These are phyloP conservation scores for Uropsilus gracilis DNA, from an alignment of 2,113 vertebrate species.

Conservation along the genomic window DNA sequence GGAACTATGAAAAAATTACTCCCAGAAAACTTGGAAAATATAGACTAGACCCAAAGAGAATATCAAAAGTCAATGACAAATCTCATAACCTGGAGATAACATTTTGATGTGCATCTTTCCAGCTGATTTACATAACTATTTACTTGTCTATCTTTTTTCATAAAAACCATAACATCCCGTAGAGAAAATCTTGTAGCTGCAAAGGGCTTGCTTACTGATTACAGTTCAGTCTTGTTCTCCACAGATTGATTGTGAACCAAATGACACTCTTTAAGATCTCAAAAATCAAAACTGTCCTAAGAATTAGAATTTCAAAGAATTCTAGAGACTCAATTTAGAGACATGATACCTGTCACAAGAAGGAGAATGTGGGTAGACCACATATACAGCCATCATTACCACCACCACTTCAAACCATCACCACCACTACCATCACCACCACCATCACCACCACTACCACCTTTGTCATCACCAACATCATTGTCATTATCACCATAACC, in stretches of 20 bases:
- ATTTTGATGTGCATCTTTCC: background rate
- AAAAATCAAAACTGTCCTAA: background rate
- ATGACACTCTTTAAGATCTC: background rate
- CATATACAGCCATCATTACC: background rate
- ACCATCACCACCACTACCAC: background rate
- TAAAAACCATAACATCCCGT: background rate
- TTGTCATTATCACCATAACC: background rate
- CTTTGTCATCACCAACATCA: background rate
- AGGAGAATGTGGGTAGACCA: background rate
- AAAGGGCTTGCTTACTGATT: background rate
- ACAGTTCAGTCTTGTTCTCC: background rate
- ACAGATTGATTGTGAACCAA: background rate
- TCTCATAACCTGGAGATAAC: background rate
- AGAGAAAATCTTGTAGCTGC: background rate
- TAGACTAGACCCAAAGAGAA: background rate
- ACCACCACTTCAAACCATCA: background rate
- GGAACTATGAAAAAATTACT: background rate
- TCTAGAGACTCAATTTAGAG: background rate
- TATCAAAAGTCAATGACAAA: background rate
- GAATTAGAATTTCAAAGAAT: background rate
- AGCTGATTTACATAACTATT: background rate
- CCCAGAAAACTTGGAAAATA: background rate
- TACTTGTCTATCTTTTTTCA: constrained; percentile 18
- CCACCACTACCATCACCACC: background rate
- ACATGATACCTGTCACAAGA: background rate